Evolutionary conservation across 2,888 invertebrate genomes (phyloP).

Genomic region (Endotricha flammealis): DNA sequence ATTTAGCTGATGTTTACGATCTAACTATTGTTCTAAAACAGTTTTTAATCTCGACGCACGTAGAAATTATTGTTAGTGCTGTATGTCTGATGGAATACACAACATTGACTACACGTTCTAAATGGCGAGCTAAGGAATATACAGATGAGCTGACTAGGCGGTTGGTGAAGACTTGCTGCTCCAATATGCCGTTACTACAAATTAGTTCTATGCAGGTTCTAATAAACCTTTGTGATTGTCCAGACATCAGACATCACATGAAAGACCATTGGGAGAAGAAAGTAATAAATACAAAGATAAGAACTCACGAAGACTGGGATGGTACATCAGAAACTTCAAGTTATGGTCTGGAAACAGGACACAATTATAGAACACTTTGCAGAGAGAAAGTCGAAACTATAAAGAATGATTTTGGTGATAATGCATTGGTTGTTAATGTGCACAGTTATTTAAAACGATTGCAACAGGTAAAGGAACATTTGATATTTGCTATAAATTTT

Average conservation of each 20-base stretch:
- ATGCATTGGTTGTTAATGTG: conserved; percentile 44
- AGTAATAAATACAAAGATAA: conserved; percentile 35
- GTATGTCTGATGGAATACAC: conserved; percentile 50
- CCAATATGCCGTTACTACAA: conserved; percentile 50
- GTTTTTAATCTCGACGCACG: conserved; percentile 29
- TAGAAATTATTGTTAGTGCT: conserved; percentile 47
- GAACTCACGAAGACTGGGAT: conserved; percentile 55
- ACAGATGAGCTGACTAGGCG: conserved; percentile 38
- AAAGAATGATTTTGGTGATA: conserved; percentile 50
- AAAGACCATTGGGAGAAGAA: conserved; percentile 41
- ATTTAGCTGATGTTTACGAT: conserved; percentile 54
- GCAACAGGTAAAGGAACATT: conserved; percentile 34
- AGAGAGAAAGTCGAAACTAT: conserved; percentile 53
- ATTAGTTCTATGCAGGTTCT: conserved; percentile 50
- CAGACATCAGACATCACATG: conserved; percentile 53
- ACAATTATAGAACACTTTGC: conserved; percentile 59
- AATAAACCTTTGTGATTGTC: conserved; percentile 62
- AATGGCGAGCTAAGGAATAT: conserved; percentile 62
- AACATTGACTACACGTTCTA: conserved; percentile 54
- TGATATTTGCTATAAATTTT: conserved; percentile 50
- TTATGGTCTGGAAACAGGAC: conserved; percentile 48
- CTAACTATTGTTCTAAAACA: conserved; percentile 36
- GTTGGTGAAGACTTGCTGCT: conserved; percentile 39
- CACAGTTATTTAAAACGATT: conserved; percentile 49
- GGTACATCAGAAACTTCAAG: conserved; percentile 49